phyloP scores from a whole-genome alignment of 2,797 vertebrate genomes.

The Sebastes kiyomatsui region DNA sequence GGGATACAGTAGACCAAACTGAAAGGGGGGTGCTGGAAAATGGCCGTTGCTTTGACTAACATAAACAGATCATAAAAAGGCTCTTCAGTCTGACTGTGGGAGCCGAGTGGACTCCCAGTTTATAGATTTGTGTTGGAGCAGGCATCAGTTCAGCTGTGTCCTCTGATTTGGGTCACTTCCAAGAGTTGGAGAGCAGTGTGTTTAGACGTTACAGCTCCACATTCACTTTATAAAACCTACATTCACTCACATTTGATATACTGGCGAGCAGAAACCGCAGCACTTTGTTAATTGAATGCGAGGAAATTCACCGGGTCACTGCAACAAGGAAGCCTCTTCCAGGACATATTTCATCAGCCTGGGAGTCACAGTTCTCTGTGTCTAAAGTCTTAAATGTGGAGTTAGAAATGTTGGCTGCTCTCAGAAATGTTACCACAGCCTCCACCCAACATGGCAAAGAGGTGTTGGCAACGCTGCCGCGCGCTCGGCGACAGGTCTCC shows the following conservation, averaged over 20 bases:
- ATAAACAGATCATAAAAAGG: constrained; percentile 77
- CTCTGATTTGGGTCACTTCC: constrained; percentile 21
- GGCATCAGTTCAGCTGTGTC: constrained; percentile 22
- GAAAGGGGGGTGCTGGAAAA: constrained; percentile 43
- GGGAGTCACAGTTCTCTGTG: constrained; percentile 16
- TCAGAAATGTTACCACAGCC: constrained; percentile 17
- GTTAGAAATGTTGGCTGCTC: constrained; percentile 44
- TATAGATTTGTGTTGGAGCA: constrained; percentile 38
- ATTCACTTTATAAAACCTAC: constrained; percentile 43
- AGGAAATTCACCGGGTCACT: constrained; percentile 40
- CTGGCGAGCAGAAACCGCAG: not conserved
- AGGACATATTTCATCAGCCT: constrained; percentile 38
- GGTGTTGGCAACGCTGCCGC: constrained; percentile 12
- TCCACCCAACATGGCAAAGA: constrained; percentile 32
- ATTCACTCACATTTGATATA: constrained; percentile 22
- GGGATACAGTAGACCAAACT: constrained; percentile 17
- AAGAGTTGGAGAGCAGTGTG: constrained; percentile 2
- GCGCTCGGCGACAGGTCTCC: constrained; percentile 24
- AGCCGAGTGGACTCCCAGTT: constrained; percentile 49
- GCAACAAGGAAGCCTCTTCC: constrained; percentile 16
- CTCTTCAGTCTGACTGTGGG: constrained; percentile 62
- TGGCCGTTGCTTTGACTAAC: constrained; percentile 56
- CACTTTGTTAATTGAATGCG: constrained; percentile 9
- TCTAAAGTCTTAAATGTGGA: constrained; percentile 21
- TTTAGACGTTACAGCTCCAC: constrained; percentile 38